phyloP scores from a whole-genome alignment of 2,797 vertebrate genomes.

The Discoglossus pictus region DNA sequence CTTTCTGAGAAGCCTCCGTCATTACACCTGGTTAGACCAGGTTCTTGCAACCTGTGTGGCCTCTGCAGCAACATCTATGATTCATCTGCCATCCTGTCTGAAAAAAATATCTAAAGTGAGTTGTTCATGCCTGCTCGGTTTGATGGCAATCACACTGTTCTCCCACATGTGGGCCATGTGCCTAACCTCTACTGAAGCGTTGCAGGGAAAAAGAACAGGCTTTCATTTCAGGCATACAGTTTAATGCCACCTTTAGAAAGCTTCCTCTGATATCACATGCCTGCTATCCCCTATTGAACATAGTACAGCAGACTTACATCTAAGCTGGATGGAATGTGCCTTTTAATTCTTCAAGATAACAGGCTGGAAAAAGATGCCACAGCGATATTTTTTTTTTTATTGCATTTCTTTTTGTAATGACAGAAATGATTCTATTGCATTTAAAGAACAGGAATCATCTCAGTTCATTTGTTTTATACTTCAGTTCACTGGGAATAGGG shows the following conservation, averaged over 20 bases:
- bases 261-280: slow-evolving; percentile 52
- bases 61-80: slow-evolving; percentile 58
- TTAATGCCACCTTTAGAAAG: slow-evolving; percentile 53
- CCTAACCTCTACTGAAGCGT: slow-evolving; percentile 53
- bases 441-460: slow-evolving; percentile 10
- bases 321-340: slow-evolving; percentile 50
- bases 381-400: no score
- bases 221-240: slow-evolving; percentile 51
- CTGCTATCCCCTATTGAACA: slow-evolving; percentile 49
- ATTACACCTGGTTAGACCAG: slow-evolving; percentile 60
- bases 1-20: slow-evolving; percentile 58
- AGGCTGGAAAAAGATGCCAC: slow-evolving; percentile 26
- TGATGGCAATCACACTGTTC: slow-evolving; percentile 60
- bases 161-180: slow-evolving; percentile 51
- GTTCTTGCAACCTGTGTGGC: slow-evolving; percentile 65
- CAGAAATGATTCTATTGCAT: slow-evolving; percentile 25
- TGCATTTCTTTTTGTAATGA: slow-evolving; percentile 38
- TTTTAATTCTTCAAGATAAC: slow-evolving; percentile 51
- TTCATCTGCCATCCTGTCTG: slow-evolving; percentile 55
- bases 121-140: slow-evolving; percentile 56
- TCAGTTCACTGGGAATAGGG: not conserved
- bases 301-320: slow-evolving; percentile 49
- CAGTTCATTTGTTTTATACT: not conserved
- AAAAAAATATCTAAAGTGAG: slow-evolving; percentile 60
- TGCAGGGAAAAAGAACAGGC: slow-evolving; percentile 52